phyloP scores from a whole-genome alignment of 2,113 vertebrate genomes.

The Mohoua ochrocephala region DNA sequence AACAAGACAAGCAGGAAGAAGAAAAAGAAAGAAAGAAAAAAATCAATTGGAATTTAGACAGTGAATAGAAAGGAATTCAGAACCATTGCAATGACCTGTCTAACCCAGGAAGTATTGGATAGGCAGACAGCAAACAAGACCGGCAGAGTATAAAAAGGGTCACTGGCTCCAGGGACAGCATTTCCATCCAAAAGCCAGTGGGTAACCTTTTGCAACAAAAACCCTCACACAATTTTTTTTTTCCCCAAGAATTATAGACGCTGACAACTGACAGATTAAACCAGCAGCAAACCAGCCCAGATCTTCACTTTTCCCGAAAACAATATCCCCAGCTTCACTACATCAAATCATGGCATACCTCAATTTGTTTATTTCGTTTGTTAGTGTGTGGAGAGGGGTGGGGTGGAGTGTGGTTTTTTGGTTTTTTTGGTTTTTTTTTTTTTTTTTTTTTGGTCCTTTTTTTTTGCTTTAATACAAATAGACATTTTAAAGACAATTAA shows the following conservation, averaged over 20 bases:
- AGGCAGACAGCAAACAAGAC: constrained; percentile 24
- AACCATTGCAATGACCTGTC: background rate
- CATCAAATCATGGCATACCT: background rate
- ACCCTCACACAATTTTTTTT: background rate
- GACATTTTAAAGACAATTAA: constrained; percentile 5
- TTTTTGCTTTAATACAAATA: background rate
- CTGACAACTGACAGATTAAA: constrained; percentile 3
- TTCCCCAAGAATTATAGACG: background rate
- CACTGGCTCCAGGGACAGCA: background rate
- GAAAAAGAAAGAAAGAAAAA: background rate
- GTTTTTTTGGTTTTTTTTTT: background rate
- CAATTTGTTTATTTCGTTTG: background rate
- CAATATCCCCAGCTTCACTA: background rate
- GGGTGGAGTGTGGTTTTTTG: rapidly evolving
- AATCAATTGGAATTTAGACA: background rate
- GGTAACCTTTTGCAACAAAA: background rate
- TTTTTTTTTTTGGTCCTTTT: background rate
- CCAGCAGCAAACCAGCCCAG: background rate
- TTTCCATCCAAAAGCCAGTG: background rate
- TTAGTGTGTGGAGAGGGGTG: rapidly evolving
- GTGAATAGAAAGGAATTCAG: background rate
- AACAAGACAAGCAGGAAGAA: background rate
- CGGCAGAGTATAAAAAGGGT: background rate
- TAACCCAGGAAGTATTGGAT: constrained; percentile 1
- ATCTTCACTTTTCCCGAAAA: background rate